Conservation (phyloP, 2,113 vertebrate species). For the Halcyon malimbica region DNA sequence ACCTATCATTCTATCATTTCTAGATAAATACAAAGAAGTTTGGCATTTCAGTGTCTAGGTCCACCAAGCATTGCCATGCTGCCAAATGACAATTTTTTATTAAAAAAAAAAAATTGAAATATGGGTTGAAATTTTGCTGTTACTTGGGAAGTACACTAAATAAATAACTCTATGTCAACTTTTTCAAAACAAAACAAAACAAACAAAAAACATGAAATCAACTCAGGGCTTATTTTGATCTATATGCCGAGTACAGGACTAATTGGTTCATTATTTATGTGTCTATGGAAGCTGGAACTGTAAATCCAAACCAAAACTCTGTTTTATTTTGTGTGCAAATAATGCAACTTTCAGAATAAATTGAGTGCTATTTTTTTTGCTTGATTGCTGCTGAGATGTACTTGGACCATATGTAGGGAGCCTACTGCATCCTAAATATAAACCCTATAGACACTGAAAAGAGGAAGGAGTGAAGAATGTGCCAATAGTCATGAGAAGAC, state of each 20-base stretch:
- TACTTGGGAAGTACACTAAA: neutral
- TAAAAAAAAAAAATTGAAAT: neutral
- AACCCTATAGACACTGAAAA: neutral
- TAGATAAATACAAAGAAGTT: neutral
- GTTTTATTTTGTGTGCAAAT: neutral
- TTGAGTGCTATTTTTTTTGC: neutral
- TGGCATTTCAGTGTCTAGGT: neutral
- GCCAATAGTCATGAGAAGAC: conserved; percentile 23
- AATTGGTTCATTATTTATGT: neutral
- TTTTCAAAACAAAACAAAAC: neutral
- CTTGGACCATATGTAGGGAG: conserved; percentile 2
- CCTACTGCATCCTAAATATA: conserved; percentile 42
- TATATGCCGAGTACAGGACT: neutral
- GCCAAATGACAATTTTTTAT: neutral
- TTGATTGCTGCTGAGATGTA: conserved; percentile 6
- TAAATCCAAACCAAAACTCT: conserved; percentile 35
- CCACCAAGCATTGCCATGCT: neutral
- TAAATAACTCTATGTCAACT: neutral
- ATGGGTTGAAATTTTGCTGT: neutral
- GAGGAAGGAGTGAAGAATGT: neutral
- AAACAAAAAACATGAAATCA: neutral
- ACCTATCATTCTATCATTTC: neutral
- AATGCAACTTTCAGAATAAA: neutral
- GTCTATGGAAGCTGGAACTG: neutral
- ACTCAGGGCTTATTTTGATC: neutral